A percentile compares a stretch with the other conserved stretches of the same genome.
Evolutionary conservation across 2,797 vertebrate species (phyloP).

Genomic region (Lerista edwardsae): DNA sequence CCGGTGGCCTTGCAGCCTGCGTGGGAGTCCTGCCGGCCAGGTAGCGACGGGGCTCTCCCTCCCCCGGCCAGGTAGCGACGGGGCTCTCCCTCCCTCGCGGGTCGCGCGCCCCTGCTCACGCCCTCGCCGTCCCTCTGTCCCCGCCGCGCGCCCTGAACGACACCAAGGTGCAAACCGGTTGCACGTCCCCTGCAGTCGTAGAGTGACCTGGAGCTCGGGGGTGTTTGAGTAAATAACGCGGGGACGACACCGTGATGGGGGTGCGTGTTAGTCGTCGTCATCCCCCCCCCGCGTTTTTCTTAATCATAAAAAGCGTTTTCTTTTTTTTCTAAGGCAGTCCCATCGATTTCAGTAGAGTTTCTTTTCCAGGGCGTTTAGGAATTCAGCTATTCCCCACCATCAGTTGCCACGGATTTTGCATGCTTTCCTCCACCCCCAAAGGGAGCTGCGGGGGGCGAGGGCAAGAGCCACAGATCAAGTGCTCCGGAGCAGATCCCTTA

Average conservation of each 20-base stretch:
- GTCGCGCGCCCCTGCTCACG: too few species aligned
- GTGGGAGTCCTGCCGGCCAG: not conserved
- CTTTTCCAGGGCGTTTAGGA: not conserved
- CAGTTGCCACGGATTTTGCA: not conserved
- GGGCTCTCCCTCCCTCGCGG: too few species aligned
- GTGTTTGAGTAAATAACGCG: too few species aligned
- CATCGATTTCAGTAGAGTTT: not conserved
- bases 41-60: not conserved
- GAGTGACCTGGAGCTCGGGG: too few species aligned
- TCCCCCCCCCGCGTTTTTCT: too few species aligned
- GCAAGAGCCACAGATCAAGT: rapidly evolving
- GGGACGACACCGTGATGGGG: too few species aligned
- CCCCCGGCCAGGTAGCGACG: not conserved
- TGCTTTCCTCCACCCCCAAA: rapidly evolving
- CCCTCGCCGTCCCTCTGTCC: not conserved
- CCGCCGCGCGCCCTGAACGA: not conserved
- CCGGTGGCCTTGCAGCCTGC: not conserved
- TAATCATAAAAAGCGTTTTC: too few species aligned
- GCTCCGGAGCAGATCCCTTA: not conserved
- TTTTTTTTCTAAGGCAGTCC: not conserved
- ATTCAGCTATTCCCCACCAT: not conserved
- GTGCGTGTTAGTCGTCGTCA: too few species aligned
- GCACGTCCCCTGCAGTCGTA: too few species aligned
- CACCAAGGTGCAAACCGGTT: too few species aligned
- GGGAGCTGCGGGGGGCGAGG: not conserved